Evolutionary conservation across 2,797 vertebrate genomes (phyloP).

Genomic region (Rhinichthys osculus): DNA sequence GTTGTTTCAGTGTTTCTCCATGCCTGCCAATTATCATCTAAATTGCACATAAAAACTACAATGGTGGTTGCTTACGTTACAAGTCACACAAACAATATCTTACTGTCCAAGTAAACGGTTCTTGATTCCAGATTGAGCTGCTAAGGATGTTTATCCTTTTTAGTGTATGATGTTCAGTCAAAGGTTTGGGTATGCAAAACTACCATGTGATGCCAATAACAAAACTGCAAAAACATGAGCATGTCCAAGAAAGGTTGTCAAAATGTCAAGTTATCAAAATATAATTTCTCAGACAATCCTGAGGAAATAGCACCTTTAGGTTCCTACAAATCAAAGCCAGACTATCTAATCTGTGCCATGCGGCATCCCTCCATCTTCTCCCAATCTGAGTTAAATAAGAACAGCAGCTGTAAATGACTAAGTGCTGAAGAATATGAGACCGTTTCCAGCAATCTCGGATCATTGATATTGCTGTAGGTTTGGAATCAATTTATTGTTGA

Average conservation of each 20-base stretch:
- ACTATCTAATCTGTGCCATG: neutral
- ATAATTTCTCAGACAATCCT: neutral
- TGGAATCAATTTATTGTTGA: conserved; percentile 25
- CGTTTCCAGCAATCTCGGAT: conserved; percentile 19
- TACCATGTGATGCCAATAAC: neutral
- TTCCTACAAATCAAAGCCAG: neutral
- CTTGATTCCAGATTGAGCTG: neutral
- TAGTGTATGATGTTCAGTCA: neutral
- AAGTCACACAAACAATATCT: neutral
- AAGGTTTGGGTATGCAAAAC: neutral
- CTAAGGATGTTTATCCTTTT: neutral
- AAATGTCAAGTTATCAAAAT: neutral
- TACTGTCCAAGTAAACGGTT: neutral
- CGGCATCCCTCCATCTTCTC: neutral
- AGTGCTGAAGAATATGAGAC: conserved; percentile 11
- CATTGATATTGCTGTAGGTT: neutral
- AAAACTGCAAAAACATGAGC: neutral
- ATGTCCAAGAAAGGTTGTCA: neutral
- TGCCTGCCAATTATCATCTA: neutral
- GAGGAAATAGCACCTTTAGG: neutral
- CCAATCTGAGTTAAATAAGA: neutral
- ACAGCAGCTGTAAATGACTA: conserved; percentile 14
- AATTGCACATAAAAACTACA: neutral
- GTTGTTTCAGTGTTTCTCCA: neutral
- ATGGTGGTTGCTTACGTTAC: neutral